Evolutionary conservation across 2,113 vertebrate genomes (phyloP), one percentile per base, ranked within the genome.

Genomic region (Mustela lutreola): DNA sequence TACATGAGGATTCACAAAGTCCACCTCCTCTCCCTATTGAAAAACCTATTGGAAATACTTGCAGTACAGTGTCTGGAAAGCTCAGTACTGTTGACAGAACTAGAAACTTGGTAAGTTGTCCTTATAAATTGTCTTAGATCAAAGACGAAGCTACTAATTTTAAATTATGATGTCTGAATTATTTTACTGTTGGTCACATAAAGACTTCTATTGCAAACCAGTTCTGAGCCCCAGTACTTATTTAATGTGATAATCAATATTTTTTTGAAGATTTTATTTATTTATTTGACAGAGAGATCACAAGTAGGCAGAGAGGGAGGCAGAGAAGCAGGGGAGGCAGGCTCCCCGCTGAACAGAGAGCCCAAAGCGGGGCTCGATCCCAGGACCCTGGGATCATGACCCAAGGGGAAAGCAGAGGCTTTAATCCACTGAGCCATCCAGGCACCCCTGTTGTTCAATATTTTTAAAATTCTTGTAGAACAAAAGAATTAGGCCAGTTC

Each of bases 1-100:
- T 98, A 98, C 98, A 98, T 94, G 98, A 98, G 71, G 97, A 97
- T 67, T 92, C 91, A 79, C 99, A 99, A 97, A 97, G 95, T 48
- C 98, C 99, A 94, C 99, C 99, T 0, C 99, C 99, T 71, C 99
- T 99, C 42, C 99, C 99, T 82, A 88, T 97, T 93, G 99, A 99
- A 98, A 99, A 99, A 88, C 99, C 99, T 50, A 98, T 99, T 62
- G 99, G 99, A 67, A 98, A 98, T 79, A 97, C 98, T 10, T 98
- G 95, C 10, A 80, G 9, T 80, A 42, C 98, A 45, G 45, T 95
- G 70, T 83, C 96, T 91, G 98, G 97, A 97, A 99, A 98, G 95
- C 89, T 94, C 70, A 98, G 7, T 95, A 96, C 96, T 48, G 56
- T 26, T 62, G 96, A 98, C 90, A 96, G 96, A 97, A 65, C 96